Evolutionary conservation across 1,140 invertebrate genomes (phyloP), one percentile per base, ranked within the genome.

Genomic region (Danaus melanippus): DNA sequence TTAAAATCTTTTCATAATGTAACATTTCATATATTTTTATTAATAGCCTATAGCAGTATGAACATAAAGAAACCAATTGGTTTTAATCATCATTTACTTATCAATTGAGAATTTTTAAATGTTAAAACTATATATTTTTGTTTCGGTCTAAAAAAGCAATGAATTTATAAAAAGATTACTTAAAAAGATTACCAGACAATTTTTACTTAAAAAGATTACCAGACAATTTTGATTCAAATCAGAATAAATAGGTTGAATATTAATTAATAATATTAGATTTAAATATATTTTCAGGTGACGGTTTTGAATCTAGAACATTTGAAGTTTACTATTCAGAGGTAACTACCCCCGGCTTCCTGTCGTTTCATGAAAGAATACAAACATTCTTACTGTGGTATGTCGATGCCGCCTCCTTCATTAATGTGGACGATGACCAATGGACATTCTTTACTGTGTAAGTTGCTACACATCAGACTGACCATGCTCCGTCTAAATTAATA

Each of bases 331-430:
- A 90, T 68, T 91, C 91, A 70, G 91, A 94, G 67, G 90, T 91
- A 59, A 89, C 87, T 10, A 89, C 89, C 44, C 90, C 91, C 15
- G 91, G 92, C 10, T 98, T 98, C 71, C 74, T 90, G 21, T 89
- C 92, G 10, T 98, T 94, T 78, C 95, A 98, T 76, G 86, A 92
- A 64, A 90, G 94, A 56, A 87, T 99, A 55, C 96, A 98, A 87
- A 96, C 95, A 7, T 97, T 98, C 75, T 87, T 98, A 9, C 80
- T 98, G 52, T 99, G 96, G 93, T 99, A 94, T 76, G 95, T 99
- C 69, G 97, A 99, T 90, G 97, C 95, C 6, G 94, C 94, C 9
- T 94, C 92, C 46, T 98, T 94, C 75, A 95, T 99, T 67, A 97
- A 98, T 87, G 89, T 93, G 3, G 94, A 97, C 82, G 98, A 99